Evolutionary conservation across 1,140 invertebrate genomes (phyloP), one percentile per base, ranked within the genome.

Genomic region (Trichoplusia ni): DNA sequence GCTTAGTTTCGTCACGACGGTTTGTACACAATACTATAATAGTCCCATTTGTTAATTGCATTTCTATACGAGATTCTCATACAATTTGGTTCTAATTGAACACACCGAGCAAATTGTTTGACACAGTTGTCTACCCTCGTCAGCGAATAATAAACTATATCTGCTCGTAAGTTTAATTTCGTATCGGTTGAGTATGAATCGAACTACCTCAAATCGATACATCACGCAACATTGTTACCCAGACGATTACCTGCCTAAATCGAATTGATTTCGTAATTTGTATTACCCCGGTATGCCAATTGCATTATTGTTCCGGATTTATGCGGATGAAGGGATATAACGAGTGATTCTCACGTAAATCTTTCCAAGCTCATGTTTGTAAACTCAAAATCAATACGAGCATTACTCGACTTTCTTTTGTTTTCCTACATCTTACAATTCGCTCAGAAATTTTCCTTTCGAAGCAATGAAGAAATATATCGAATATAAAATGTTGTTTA

Each of bases 31-130:
- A 42, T 29, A 37, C 2, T 11, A 33, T 33, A 37, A 37, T 7
- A 53, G 11, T 46, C 27, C 23, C 35, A 53, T 53, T 53, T 37
- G 14, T 31, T 14, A 23, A 38, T 33, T 44, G 35, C 46, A 59
- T 31, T 35, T 44, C n/a, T 11, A 9, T 8, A 19, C 23, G 14
- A n/a, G 38, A 54, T 54, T 54, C 51, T 54, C 38, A 2, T 29
- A 51, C 51, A 35, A 38, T 38, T 38, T 35, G 19, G 33, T 46
- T 60, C 47, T 59, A 62, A 70, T 65, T 79, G 66, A 70, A 74
- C 65, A 75, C 69, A 73, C 73, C 71, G 74, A 71, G 76, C 72
- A 77, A 79, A 81, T 79, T 79, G 79, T 81, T 79, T 80, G 73
- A 79, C 71, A 76, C 75, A 76, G 71, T 78, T 75, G 75, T 74